A percentile compares a stretch with the other conserved stretches of the same genome.
Conservation (phyloP, 2,888 invertebrate genomes). For the Sarcophaga rosellei region DNA sequence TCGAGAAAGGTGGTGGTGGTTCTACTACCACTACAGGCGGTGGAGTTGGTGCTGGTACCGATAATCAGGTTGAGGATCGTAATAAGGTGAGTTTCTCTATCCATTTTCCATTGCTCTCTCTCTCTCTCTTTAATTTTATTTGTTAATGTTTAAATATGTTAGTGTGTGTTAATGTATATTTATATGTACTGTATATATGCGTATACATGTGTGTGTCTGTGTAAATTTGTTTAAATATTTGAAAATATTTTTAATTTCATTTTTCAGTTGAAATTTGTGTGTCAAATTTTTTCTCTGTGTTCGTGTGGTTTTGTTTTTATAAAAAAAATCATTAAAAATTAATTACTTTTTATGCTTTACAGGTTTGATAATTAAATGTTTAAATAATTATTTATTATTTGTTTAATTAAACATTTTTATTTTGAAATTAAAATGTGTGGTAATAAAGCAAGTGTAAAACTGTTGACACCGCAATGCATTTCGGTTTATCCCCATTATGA, state of each 20-base stretch:
- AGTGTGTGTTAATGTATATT: constrained; percentile 28
- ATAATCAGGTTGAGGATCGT: constrained; percentile 76
- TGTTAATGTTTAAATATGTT: constrained; percentile 36
- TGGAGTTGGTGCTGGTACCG: constrained; percentile 60
- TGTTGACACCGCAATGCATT: no score
- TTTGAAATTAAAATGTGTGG: background rate
- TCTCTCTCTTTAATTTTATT: constrained; percentile 1
- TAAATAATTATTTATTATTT: background rate
- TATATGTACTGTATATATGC: no score
- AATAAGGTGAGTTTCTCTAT: constrained; percentile 77
- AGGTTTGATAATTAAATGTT: constrained; percentile 61
- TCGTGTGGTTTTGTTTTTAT: constrained; percentile 47
- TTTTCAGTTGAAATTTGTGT: no score
- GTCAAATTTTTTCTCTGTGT: constrained; percentile 7
- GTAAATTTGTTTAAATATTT: background rate
- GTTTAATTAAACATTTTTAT: background rate
- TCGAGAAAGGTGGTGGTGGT: constrained; percentile 84
- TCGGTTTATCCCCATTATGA: no score
- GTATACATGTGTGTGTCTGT: constrained; percentile 3
- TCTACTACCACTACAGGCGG: constrained; percentile 23
- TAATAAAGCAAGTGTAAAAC: background rate
- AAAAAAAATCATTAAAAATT: constrained; percentile 6
- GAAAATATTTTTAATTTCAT: no score
- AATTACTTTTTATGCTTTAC: constrained; percentile 32
- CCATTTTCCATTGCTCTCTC: background rate